Conservation (phyloP, 1,140 invertebrate species). For the Eumaeus atala region DNA sequence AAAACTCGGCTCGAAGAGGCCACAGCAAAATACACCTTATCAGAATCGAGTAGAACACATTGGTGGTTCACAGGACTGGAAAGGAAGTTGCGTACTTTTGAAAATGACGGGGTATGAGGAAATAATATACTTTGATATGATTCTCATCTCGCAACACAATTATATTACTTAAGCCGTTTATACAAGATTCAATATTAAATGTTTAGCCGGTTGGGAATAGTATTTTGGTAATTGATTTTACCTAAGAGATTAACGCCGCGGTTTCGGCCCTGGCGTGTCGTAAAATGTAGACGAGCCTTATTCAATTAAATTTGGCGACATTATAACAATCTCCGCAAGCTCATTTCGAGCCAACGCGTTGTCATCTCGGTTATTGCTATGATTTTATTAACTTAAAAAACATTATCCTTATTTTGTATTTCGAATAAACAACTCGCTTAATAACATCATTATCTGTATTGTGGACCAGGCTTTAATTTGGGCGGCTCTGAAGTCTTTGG, state of each 20-base stretch:
- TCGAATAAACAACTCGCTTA: too few relatives aligned
- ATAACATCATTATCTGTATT: too few relatives aligned
- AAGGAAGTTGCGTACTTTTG: constrained; percentile 45
- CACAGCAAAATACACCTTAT: constrained; percentile 49
- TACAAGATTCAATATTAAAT: constrained; percentile 32
- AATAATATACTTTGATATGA: constrained; percentile 67
- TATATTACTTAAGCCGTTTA: constrained; percentile 38
- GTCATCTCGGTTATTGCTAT: constrained; percentile 42
- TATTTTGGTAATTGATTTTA: constrained; percentile 71
- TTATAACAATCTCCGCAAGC: constrained; percentile 62
- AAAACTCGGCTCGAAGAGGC: constrained; percentile 39
- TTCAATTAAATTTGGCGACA: constrained; percentile 69
- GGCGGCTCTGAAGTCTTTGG: too few relatives aligned
- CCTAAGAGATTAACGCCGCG: constrained; percentile 56
- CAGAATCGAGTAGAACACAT: constrained; percentile 33
- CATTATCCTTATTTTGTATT: too few relatives aligned
- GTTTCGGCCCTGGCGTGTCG: constrained; percentile 53
- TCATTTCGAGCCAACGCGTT: constrained; percentile 48
- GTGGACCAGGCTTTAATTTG: too few relatives aligned
- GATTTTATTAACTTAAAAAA: constrained; percentile 28
- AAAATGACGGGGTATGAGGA: constrained; percentile 46
- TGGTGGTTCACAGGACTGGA: constrained; percentile 20
- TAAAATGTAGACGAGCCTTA: constrained; percentile 69
- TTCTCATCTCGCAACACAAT: constrained; percentile 32
- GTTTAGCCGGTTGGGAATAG: constrained; percentile 32